Evolutionary conservation across 2,888 invertebrate genomes (phyloP), one percentile per base, ranked within the genome.

Genomic region (Campoplex capitator): DNA sequence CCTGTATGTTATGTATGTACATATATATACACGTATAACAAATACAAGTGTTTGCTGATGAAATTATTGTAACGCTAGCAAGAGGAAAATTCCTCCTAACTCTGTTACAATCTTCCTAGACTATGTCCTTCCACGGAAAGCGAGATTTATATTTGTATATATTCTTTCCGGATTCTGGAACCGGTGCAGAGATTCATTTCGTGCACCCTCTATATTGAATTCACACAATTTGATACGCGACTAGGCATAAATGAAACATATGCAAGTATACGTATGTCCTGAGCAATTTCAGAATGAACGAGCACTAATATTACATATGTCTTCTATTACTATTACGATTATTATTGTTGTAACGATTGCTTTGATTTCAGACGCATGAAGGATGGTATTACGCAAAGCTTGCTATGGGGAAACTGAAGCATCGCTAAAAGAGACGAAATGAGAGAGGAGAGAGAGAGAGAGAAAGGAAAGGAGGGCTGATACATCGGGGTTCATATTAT

Each of bases 361-460:
- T 74, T 74, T 68, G 54, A 58, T 58, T 76, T 42, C 54, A 74
- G 51, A 73, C 65, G 68, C 67, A 81, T 42, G 80, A 75, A 62
- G 74, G 74, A 68, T 51, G 71, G 32, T 67, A 38, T 67, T 74
- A 84, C 62, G 51, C 54, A 81, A 81, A 56, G 75, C 67, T 42
- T 68, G 42, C 75, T 62, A 77, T 82, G 81, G 75, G 74, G 54
- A 74, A 68, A 81, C 74, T 58, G 80, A 83, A 73, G 67, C 67
- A 56, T 18, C 23, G n/a, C 23, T 23, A 45, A 7, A 18, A 54
- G 13, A 42, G 54, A 16, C n/a, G 35, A 56, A 58, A 23, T 32
- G 54, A 45, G 45, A 45, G 13, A 45, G 42, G 56, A 42, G 75
- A 76, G 16, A 76, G 67, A 51, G 48, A 65, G 32, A 58, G 42